A percentile compares a stretch with the other conserved stretches of the same genome.
These are phyloP conservation scores for Premnoplex brunnescens DNA, from an alignment of 2,797 vertebrate genomes.

Conservation along the genomic window DNA sequence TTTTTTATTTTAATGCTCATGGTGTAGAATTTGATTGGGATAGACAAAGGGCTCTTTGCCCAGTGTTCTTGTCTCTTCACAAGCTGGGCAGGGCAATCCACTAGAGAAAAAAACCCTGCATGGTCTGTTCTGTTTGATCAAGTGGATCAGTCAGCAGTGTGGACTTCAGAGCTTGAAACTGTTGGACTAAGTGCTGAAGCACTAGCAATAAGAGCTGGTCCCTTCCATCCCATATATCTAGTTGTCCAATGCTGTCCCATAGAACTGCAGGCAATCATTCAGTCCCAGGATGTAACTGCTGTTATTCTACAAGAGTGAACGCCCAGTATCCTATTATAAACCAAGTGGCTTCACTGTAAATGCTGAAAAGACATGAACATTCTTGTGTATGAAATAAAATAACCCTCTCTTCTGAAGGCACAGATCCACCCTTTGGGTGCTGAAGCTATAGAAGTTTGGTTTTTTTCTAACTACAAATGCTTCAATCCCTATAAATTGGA, in stretches of 20 bases:
- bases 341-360: not conserved
- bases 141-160: not conserved
- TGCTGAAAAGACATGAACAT: not conserved
- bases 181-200: not conserved
- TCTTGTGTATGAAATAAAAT: not conserved
- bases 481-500: not conserved
- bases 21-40: not conserved
- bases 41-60: not conserved
- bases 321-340: not conserved
- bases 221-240: not conserved
- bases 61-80: not conserved
- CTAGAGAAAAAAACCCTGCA: not conserved
- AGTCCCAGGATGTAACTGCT: not conserved
- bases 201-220: not conserved
- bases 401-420: not conserved
- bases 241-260: not conserved
- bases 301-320: not conserved
- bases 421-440: not conserved
- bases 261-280: not conserved
- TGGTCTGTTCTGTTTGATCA: not conserved
- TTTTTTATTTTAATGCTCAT: not conserved
- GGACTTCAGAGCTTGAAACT: not conserved
- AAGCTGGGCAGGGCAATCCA: not conserved
- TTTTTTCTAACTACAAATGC: not conserved
- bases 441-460: not conserved